Conservation (phyloP, 1,140 invertebrate genomes). For the Aporrectodea caliginosa region DNA sequence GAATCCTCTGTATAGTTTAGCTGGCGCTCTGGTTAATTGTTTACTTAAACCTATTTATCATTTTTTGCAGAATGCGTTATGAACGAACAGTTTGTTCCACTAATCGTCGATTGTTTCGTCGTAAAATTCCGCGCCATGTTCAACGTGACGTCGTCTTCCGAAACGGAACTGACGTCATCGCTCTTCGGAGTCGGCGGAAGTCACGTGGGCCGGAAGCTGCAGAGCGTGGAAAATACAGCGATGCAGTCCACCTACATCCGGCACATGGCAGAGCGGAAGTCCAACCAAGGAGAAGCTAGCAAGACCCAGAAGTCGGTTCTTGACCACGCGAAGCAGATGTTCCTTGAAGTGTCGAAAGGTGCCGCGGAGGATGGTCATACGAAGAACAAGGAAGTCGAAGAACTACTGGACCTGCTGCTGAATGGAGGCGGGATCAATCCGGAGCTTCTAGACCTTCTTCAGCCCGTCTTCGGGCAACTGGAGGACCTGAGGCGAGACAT, state of each 20-base stretch:
- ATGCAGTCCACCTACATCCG: not conserved
- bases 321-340: not conserved
- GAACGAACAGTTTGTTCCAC: not conserved
- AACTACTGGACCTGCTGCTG: not conserved
- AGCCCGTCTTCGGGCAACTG: not conserved
- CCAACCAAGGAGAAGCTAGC: not conserved
- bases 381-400: not conserved
- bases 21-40: too few relatives aligned
- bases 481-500: not conserved
- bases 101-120: not conserved
- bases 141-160: not conserved
- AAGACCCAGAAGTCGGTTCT: not conserved
- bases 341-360: not conserved
- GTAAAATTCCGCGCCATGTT: not conserved
- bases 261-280: not conserved
- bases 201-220: not conserved
- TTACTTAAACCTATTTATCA: too few relatives aligned
- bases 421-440: not conserved
- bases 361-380: not conserved
- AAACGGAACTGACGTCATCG: too few relatives aligned
- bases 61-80: not conserved
- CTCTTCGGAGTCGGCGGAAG: not conserved
- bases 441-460: not conserved
- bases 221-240: not conserved
- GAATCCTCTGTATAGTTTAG: too few relatives aligned